These are phyloP conservation scores for Lissonota sp. DNA, from an alignment of 2,888 invertebrate genomes.

Conservation along the genomic window DNA sequence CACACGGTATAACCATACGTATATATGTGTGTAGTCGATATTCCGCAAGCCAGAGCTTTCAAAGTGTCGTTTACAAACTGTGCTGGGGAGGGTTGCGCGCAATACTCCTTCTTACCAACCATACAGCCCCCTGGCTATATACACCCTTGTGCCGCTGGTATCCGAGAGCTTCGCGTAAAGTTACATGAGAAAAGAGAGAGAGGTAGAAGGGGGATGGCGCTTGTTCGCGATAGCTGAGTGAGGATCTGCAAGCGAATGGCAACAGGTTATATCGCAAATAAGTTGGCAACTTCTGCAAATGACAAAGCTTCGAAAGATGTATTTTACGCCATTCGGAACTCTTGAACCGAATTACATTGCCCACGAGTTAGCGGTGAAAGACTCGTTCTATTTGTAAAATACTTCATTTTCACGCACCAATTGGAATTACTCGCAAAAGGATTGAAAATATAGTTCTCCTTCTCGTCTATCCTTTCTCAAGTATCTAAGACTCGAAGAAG, in stretches of 20 bases:
- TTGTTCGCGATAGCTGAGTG: constrained; percentile 57
- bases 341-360: constrained; percentile 13
- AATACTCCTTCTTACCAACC: constrained; percentile 44
- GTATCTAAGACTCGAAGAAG: constrained; percentile 72
- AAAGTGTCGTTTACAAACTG: constrained; percentile 63
- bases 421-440: neutral
- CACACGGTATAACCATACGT: neutral
- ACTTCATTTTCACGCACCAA: constrained; percentile 6
- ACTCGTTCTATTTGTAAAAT: constrained; percentile 13
- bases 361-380: constrained; percentile 15
- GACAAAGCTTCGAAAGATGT: constrained; percentile 46
- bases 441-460: neutral
- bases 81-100: constrained; percentile 28
- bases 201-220: constrained; percentile 33
- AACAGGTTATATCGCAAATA: constrained; percentile 48
- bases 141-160: constrained; percentile 26
- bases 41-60: constrained; percentile 45
- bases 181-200: constrained; percentile 27
- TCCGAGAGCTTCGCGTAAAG: constrained; percentile 40
- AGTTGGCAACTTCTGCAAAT: constrained; percentile 54
- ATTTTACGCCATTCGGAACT: neutral
- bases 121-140: constrained; percentile 13
- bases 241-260: constrained; percentile 53
- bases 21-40: constrained; percentile 42
- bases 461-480: neutral